These are phyloP conservation scores for Marmota monax DNA, from an alignment of 2,113 vertebrate species.

Conservation along the genomic window DNA sequence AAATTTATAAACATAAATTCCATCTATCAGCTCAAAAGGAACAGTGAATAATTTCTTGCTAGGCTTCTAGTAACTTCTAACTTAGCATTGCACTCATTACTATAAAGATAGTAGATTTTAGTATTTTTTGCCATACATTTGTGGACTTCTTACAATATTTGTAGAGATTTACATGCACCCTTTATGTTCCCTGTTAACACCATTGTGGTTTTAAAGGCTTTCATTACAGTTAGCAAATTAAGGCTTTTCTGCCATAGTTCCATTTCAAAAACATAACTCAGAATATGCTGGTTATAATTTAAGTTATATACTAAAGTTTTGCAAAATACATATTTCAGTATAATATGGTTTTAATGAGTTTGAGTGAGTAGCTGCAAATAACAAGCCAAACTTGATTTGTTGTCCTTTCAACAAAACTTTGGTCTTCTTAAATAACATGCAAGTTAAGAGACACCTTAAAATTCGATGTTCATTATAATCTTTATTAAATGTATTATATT, in stretches of 20 bases:
- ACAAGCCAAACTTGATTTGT: background rate
- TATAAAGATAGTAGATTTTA: background rate
- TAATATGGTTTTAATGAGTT: background rate
- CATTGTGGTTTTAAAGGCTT: background rate
- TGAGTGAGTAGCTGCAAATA: slow-evolving; percentile 8
- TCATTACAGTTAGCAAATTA: background rate
- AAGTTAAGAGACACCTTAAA: background rate
- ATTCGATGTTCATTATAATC: background rate
- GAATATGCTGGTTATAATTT: background rate
- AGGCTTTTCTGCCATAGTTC: background rate
- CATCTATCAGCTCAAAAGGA: background rate
- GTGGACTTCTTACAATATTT: background rate
- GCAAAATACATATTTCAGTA: background rate
- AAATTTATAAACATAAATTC: background rate
- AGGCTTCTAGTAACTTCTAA: background rate
- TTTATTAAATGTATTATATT: background rate
- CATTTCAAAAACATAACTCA: background rate
- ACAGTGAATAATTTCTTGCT: slow-evolving; percentile 3
- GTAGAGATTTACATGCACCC: background rate
- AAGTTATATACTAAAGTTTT: background rate
- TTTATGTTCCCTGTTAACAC: background rate
- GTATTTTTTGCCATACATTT: background rate
- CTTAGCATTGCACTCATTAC: background rate
- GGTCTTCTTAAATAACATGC: background rate
- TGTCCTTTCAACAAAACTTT: background rate